A percentile compares a stretch with the other conserved stretches of the same genome.
Conservation (phyloP, 2,113 vertebrate genomes). For the Cinclus cinclus region DNA sequence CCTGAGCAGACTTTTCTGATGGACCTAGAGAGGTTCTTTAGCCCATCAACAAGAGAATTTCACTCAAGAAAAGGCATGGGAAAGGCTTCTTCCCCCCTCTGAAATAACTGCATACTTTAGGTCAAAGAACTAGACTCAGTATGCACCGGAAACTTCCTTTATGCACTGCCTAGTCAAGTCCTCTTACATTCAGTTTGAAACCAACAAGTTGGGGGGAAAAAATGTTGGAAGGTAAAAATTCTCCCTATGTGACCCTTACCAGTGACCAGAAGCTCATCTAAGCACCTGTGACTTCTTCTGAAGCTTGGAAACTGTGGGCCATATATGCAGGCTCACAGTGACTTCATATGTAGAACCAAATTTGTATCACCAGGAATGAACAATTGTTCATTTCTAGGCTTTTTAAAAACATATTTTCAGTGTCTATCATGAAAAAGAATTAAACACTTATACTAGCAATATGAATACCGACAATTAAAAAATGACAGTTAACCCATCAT, state of each 20-base stretch:
- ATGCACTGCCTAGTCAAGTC: neutral
- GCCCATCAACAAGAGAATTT: neutral
- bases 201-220: neutral
- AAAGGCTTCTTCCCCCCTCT: neutral
- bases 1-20: neutral
- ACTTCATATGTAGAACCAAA: neutral
- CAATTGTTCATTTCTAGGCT: neutral
- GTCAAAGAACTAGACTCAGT: neutral
- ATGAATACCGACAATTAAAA: constrained; percentile 58
- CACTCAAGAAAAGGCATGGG: neutral
- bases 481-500: constrained; percentile 56
- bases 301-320: neutral
- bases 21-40: neutral
- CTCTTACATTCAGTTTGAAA: neutral
- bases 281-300: neutral
- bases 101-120: neutral
- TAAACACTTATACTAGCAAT: neutral
- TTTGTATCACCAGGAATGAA: neutral
- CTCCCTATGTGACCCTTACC: neutral
- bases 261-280: neutral
- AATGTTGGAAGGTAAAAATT: neutral
- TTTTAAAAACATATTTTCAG: neutral
- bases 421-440: constrained; percentile 53
- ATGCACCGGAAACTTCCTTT: accelerated
- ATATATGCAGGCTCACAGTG: neutral